A percentile compares a stretch with the other conserved stretches of the same genome.
phyloP scores from a whole-genome alignment of 2,113 vertebrate genomes.

The Pungitius pungitius region DNA sequence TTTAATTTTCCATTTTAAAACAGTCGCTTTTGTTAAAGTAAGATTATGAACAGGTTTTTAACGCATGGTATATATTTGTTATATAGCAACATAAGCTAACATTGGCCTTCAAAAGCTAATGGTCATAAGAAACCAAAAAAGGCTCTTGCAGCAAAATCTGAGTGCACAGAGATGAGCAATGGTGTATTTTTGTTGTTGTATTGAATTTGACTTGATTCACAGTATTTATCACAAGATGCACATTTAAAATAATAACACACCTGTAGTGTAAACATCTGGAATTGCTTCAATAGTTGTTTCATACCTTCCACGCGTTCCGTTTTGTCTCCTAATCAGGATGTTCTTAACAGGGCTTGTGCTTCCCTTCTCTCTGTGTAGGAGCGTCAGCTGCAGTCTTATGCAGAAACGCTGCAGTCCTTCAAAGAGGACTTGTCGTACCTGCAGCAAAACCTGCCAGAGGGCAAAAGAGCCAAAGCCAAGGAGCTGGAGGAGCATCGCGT shows the following conservation, averaged over 20 bases:
- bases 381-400: slow-evolving; percentile 85
- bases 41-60: too few relatives aligned
- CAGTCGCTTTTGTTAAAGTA: not conserved
- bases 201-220: not conserved
- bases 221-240: not conserved
- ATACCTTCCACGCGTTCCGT: not conserved
- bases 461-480: slow-evolving; percentile 78
- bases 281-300: not conserved
- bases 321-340: not conserved
- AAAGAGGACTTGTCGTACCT: slow-evolving; percentile 81
- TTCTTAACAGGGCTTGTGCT: not conserved
- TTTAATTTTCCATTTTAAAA: not conserved
- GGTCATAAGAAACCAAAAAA: not conserved
- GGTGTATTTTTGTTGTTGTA: not conserved
- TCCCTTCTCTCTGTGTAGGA: slow-evolving; percentile 76
- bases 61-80: not conserved
- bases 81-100: not conserved
- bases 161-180: not conserved
- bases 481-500: slow-evolving; percentile 82
- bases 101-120: not conserved
- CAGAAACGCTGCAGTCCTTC: slow-evolving; percentile 83
- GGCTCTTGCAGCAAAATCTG: not conserved
- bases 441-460: slow-evolving; percentile 79
- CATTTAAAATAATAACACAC: not conserved
- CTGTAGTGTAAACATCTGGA: not conserved